These are phyloP conservation scores for Chelidonichthys spinosus DNA, from an alignment of 2,797 vertebrate genomes.

Conservation along the genomic window DNA sequence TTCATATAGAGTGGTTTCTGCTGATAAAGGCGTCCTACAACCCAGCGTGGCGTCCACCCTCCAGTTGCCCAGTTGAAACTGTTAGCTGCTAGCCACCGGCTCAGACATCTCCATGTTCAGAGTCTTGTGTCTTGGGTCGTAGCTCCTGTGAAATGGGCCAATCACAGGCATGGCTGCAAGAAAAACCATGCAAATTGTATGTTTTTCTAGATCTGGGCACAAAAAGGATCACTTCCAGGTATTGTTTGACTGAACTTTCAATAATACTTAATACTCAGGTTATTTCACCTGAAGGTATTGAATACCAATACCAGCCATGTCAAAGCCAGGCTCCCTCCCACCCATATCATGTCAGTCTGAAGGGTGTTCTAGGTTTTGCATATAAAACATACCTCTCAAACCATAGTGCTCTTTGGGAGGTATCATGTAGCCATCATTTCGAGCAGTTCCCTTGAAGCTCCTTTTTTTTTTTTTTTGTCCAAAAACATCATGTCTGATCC, in stretches of 20 bases:
- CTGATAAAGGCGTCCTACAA: too few relatives aligned
- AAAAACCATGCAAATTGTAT: too few relatives aligned
- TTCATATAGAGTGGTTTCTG: too few relatives aligned
- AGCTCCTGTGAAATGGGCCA: too few relatives aligned
- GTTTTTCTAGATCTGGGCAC: too few relatives aligned
- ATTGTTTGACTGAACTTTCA: neutral
- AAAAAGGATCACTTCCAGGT: neutral
- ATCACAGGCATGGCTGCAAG: too few relatives aligned
- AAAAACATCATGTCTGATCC: neutral
- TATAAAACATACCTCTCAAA: neutral
- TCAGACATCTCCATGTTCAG: too few relatives aligned
- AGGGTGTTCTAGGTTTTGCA: neutral
- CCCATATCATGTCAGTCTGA: neutral
- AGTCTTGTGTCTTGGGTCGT: too few relatives aligned
- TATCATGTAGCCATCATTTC: conserved; percentile 6
- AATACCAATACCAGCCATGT: neutral
- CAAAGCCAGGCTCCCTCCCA: neutral
- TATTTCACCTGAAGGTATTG: neutral
- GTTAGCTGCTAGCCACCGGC: too few relatives aligned
- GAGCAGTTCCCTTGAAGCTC: conserved; percentile 13
- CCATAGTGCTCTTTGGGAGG: neutral
- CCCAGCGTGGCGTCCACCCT: too few relatives aligned
- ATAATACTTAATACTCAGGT: neutral
- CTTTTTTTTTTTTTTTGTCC: conserved; percentile 10
- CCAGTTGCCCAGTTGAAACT: too few relatives aligned